Conservation (phyloP, 92 coral and sea anemone genomes). For the Parazoanthus darwini region DNA sequence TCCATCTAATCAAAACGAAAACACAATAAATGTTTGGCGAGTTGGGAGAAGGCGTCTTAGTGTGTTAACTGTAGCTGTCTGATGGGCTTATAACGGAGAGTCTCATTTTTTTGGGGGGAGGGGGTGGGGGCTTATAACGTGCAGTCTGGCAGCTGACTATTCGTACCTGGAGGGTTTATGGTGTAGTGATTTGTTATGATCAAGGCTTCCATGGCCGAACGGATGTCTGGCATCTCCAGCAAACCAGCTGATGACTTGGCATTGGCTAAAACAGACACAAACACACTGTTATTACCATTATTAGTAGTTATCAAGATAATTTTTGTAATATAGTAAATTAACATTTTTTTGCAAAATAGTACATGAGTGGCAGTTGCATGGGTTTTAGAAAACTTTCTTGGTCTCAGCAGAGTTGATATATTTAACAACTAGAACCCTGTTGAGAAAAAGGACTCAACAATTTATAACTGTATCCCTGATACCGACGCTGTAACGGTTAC, state of each 20-base stretch:
- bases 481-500: background rate
- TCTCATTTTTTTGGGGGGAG: too few species aligned
- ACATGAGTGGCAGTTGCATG: background rate
- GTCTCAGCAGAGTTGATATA: background rate
- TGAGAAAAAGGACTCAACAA: too few species aligned
- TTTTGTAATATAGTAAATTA: too few species aligned
- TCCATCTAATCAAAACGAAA: too few species aligned
- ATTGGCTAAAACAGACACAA: slow-evolving; percentile 66
- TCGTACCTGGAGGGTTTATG: slow-evolving; percentile 96
- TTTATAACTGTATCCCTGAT: background rate
- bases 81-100: too few species aligned
- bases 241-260: slow-evolving; percentile 98
- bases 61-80: too few species aligned
- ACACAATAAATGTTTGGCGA: too few species aligned
- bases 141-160: too few species aligned
- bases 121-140: too few species aligned
- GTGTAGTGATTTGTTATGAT: slow-evolving; percentile 95
- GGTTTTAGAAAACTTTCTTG: background rate
- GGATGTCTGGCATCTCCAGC: slow-evolving; percentile 95
- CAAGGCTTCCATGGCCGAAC: slow-evolving; percentile 98
- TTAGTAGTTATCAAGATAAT: too few species aligned
- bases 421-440: background rate
- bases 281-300: background rate
- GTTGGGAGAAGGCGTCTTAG: too few species aligned
- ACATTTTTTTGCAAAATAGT: too few species aligned